Evolutionary conservation across 2,113 vertebrate species (phyloP), one percentile per base, ranked within the genome.

Genomic region (Callopanchax toddi): DNA sequence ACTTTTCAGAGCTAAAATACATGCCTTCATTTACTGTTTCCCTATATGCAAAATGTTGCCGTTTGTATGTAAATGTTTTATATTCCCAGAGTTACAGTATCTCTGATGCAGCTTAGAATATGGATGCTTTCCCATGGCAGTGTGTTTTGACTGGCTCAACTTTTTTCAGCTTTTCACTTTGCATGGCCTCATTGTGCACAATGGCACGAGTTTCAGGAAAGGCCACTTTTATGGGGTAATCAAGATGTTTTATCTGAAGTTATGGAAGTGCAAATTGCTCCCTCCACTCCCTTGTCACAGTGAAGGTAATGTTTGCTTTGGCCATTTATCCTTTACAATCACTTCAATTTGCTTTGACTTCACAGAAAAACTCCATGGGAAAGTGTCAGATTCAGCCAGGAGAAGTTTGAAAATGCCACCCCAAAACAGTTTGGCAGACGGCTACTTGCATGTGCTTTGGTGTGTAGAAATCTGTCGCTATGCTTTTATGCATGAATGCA

Each of bases 191-290:
- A 53, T 81, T 75, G 73, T 80, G 62, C 60, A 81, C 50, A 69
- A 58, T 72, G 79, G 66, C 64, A 76, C 50, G 57, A 52, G 61
- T 67, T 88, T 83, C 74, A 82, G 84, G 77, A 86, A 82, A 84
- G 80, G 66, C 65, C 59, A 53, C 54, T 77, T 85, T 76, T 78
- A 54, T 67, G 63, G 46, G 50, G 60, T 78, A 84, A 87, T 89
- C 73, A 73, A 37, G 71, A 68, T 67, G 75, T 79, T 88, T 89
- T 86, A 88, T 90, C 86, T 80, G 45, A 83, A 83, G 71, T 86
- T 84, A 81, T 81, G 77, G 72, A 77, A 62, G 60, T 79, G 67
- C 42, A 79, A 82, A 86, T 82, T 76, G 60, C 76, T 59, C 79
- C 72, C 81, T 53, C 68, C 75, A 79, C 76, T 85, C 74, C 66